Conservation (phyloP, 35 echinoderm and acorn worm species). For the Apostichopus californicus region DNA sequence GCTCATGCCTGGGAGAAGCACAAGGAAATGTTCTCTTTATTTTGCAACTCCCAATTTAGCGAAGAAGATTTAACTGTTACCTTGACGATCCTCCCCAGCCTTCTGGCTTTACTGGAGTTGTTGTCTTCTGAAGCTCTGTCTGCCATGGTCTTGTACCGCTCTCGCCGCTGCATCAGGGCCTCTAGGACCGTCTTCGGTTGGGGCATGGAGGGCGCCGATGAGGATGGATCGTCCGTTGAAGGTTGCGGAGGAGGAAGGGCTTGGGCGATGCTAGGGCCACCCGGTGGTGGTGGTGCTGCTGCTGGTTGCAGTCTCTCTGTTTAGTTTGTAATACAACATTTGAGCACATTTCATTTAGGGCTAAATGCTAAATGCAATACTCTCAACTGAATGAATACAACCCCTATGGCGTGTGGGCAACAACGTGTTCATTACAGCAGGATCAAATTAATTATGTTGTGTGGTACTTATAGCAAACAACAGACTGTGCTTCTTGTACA, state of each 20-base stretch:
- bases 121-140: slow-evolving; percentile 73
- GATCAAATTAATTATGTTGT: no score
- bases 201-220: slow-evolving; percentile 33
- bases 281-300: not conserved
- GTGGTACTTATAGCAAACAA: no score
- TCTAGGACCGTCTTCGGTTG: slow-evolving; percentile 76
- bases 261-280: not conserved
- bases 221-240: not conserved
- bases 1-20: no score
- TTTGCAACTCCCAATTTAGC: not conserved
- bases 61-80: slow-evolving; percentile 29
- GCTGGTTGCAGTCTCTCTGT: no score
- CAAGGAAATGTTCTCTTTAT: no score
- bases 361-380: no score
- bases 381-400: no score
- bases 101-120: slow-evolving; percentile 80
- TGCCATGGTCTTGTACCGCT: slow-evolving; percentile 63
- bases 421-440: no score
- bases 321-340: no score
- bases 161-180: slow-evolving; percentile 71
- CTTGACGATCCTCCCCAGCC: slow-evolving; percentile 88
- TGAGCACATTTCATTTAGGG: no score
- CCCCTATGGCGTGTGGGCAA: no score
- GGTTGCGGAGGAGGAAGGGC: not conserved
- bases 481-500: no score